Conservation (phyloP, 2,888 invertebrate species). For the Orthosia incerta region DNA sequence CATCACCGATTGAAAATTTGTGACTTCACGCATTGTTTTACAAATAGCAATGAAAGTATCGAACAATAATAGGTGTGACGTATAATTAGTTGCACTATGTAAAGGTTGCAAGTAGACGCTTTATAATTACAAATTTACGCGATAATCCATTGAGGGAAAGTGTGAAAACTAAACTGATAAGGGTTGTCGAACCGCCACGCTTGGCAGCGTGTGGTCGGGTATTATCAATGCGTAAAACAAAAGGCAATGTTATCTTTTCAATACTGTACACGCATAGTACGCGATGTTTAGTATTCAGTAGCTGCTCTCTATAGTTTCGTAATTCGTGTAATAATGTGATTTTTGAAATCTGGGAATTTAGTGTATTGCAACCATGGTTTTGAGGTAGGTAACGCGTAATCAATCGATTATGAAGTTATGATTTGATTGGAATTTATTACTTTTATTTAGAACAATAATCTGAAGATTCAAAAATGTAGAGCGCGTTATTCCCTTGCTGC, state of each 20-base stretch:
- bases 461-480: neutral
- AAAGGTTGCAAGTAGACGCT: conserved; percentile 7
- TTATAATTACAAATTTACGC: conserved; percentile 32
- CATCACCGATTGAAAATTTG: neutral
- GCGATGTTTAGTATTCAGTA: conserved; percentile 64
- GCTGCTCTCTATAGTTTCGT: conserved; percentile 27
- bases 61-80: neutral
- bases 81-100: conserved; percentile 32
- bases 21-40: conserved; percentile 12
- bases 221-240: conserved; percentile 51
- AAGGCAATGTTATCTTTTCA: conserved; percentile 69
- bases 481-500: neutral
- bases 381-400: conserved; percentile 60
- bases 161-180: conserved; percentile 58
- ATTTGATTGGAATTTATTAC: neutral
- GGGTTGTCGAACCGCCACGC: conserved; percentile 54
- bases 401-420: conserved; percentile 6
- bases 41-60: neutral
- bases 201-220: conserved; percentile 44
- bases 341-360: conserved; percentile 15
- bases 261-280: conserved; percentile 41
- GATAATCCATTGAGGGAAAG: conserved; percentile 47
- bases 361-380: conserved; percentile 43
- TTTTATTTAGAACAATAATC: neutral
- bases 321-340: conserved; percentile 39